phyloP scores from a whole-genome alignment of 2,113 vertebrate species.

The Oenanthe oenanthe region DNA sequence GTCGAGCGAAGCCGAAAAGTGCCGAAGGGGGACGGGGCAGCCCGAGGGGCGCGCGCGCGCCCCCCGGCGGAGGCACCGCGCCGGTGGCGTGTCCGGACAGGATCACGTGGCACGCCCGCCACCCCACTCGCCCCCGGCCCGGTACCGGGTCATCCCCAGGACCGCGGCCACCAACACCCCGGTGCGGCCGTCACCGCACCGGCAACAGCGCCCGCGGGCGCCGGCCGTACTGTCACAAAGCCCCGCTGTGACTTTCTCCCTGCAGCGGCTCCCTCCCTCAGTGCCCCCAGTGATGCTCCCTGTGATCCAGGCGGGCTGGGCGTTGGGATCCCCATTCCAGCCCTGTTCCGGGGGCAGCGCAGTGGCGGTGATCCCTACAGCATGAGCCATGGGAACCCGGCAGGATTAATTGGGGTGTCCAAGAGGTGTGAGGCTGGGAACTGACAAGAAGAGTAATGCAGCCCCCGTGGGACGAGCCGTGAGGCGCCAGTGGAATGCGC shows the following conservation, averaged over 20 bases:
- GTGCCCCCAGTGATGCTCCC: neutral
- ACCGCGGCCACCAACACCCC: no score
- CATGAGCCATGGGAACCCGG: rapidly evolving
- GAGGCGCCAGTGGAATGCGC: no score
- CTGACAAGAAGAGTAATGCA: neutral
- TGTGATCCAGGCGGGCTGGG: neutral
- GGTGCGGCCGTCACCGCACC: neutral
- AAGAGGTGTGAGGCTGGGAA: neutral
- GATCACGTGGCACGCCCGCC: neutral
- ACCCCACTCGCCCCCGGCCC: neutral
- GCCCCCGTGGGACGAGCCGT: rapidly evolving
- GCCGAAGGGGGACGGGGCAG: neutral
- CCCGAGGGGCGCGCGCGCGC: neutral
- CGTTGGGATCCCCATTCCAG: rapidly evolving
- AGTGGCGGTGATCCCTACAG: neutral
- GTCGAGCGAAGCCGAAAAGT: neutral
- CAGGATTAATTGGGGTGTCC: no score
- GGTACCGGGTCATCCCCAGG: neutral
- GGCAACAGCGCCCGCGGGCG: neutral
- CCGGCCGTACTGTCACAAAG: neutral
- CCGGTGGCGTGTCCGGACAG: no score
- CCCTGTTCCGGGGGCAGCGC: neutral
- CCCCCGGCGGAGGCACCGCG: neutral
- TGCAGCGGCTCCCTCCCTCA: no score
- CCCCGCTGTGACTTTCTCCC: neutral